phyloP scores from a whole-genome alignment of 2,113 vertebrate species.

The Nesoenas mayeri region DNA sequence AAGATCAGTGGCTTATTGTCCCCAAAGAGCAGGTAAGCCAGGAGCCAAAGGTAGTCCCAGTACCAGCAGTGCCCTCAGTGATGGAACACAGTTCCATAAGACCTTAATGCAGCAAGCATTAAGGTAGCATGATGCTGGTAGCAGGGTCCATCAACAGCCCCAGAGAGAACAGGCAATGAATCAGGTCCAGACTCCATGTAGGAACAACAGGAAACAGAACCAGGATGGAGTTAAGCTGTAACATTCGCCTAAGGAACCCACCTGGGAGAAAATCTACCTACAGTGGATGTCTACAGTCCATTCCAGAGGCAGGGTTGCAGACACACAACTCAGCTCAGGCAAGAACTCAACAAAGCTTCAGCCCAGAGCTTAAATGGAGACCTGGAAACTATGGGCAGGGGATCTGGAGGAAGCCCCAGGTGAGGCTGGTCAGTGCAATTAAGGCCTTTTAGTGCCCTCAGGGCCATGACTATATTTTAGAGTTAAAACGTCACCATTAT shows the following conservation, averaged over 20 bases:
- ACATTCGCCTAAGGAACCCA: neutral
- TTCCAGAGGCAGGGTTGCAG: neutral
- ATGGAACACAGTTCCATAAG: neutral
- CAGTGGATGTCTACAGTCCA: accelerated
- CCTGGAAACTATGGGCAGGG: neutral
- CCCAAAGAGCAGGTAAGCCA: neutral
- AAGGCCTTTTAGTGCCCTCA: neutral
- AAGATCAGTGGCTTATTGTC: neutral
- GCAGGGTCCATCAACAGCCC: neutral
- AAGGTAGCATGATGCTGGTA: no score
- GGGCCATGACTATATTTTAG: neutral
- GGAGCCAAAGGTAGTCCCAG: neutral
- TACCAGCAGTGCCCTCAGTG: neutral
- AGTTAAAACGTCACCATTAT: neutral
- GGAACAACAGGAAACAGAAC: neutral
- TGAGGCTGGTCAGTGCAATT: neutral
- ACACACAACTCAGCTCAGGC: neutral
- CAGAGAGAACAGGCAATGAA: neutral
- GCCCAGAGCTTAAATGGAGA: neutral
- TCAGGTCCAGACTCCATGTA: neutral
- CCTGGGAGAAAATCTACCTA: neutral
- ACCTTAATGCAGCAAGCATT: neutral
- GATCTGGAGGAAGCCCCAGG: neutral
- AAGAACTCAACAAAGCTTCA: neutral
- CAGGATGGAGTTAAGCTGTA: neutral